Evolutionary conservation across 2,113 vertebrate species (phyloP).

Genomic region (Caranx ignobilis): DNA sequence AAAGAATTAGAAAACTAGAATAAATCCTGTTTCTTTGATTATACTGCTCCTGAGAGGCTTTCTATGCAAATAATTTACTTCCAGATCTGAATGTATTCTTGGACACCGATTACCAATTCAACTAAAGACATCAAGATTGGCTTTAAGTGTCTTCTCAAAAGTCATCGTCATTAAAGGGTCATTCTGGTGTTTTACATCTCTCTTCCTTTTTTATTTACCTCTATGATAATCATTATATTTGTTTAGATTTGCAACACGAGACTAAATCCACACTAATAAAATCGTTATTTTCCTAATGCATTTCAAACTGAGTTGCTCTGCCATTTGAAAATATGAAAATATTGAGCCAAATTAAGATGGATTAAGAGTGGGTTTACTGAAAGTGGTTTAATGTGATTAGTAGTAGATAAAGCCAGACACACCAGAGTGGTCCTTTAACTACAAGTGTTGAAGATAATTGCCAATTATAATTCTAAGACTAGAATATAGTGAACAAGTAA

Average conservation of each 20-base stretch:
- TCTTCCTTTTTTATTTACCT: constrained; percentile 3
- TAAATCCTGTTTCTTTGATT: constrained; percentile 30
- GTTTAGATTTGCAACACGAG: background rate
- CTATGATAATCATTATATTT: background rate
- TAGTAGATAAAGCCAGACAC: constrained; percentile 11
- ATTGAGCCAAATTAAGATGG: background rate
- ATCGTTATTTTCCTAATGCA: background rate
- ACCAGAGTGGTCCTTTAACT: constrained; percentile 15
- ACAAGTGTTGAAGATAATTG: background rate
- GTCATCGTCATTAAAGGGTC: background rate
- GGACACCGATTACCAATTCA: background rate
- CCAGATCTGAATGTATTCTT: constrained; percentile 59
- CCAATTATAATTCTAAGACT: background rate
- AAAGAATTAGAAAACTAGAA: background rate
- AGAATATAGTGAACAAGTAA: background rate
- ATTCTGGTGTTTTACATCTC: constrained; percentile 33
- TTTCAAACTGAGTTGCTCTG: background rate
- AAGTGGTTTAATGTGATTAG: background rate
- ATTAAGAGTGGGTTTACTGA: background rate
- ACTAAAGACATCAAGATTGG: background rate
- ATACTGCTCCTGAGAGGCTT: constrained; percentile 32
- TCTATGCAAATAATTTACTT: constrained; percentile 68
- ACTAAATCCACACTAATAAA: background rate
- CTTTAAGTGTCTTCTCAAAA: constrained; percentile 14
- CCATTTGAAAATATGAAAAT: background rate